These are phyloP conservation scores for Theonella swinhoei DNA, from an alignment of 37 sponge, comb jelly and placozoan genomes.

Conservation along the genomic window DNA sequence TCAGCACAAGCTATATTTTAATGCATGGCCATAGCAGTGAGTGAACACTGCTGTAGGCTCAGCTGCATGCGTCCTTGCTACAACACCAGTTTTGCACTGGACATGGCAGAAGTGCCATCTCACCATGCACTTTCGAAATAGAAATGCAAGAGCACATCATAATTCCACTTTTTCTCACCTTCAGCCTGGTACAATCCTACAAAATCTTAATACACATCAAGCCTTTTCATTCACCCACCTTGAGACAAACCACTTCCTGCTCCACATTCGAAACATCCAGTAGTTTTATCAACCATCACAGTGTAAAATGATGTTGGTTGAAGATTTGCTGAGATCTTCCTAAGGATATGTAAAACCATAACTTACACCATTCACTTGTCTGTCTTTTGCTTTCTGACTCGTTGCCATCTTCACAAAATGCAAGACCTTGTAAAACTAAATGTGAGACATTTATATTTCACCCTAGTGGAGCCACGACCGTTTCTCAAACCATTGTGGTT, in stretches of 20 bases:
- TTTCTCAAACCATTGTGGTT: slow-evolving; percentile 17
- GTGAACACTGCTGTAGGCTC: slow-evolving; percentile 69
- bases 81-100: slow-evolving; percentile 51
- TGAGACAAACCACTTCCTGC: slow-evolving; percentile 68
- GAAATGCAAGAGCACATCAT: slow-evolving; percentile 57
- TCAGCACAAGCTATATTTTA: slow-evolving; percentile 53
- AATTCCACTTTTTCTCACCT: too few relatives aligned
- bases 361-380: slow-evolving; percentile 59
- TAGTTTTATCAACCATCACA: slow-evolving; percentile 76
- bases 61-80: slow-evolving; percentile 4
- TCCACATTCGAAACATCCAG: slow-evolving; percentile 72
- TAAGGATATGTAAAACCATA: slow-evolving; percentile 53
- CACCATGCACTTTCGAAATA: slow-evolving; percentile 51
- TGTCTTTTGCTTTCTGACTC: slow-evolving; percentile 32
- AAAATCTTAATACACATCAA: slow-evolving; percentile 48
- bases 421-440: slow-evolving; percentile 53
- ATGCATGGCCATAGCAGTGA: slow-evolving; percentile 66
- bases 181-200: too few relatives aligned
- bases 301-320: slow-evolving; percentile 36
- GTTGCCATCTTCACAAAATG: slow-evolving; percentile 28
- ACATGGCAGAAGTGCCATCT: slow-evolving; percentile 62
- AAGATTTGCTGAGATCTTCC: slow-evolving; percentile 33
- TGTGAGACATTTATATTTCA: slow-evolving; percentile 1
- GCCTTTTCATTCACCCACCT: slow-evolving; percentile 47
- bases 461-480: slow-evolving; percentile 19